Evolutionary conservation across 2,888 invertebrate species (phyloP).

Genomic region (Scaptomyza flava): DNA sequence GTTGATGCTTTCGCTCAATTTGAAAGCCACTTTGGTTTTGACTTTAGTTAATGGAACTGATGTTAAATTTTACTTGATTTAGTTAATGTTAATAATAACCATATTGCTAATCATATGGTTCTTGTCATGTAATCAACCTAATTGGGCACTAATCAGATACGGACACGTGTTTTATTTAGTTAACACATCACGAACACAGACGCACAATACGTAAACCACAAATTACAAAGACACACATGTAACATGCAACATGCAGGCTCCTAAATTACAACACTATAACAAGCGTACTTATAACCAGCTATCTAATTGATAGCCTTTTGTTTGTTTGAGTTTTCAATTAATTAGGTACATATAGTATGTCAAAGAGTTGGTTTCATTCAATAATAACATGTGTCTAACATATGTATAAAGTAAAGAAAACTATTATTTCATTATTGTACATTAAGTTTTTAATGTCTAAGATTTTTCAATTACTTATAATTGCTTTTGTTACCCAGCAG

Average conservation of each 20-base stretch:
- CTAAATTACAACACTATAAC: background rate
- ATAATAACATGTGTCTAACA: too few relatives aligned
- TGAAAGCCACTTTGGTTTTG: slow-evolving; percentile 4
- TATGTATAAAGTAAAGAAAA: too few relatives aligned
- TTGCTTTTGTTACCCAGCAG: too few relatives aligned
- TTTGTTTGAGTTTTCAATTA: background rate
- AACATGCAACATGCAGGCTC: background rate
- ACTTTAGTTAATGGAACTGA: background rate
- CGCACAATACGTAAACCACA: background rate
- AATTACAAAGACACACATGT: background rate
- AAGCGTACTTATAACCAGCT: background rate
- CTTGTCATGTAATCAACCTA: background rate
- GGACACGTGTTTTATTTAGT: background rate
- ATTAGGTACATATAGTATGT: background rate
- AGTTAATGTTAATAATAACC: background rate
- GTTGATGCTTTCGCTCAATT: slow-evolving; percentile 13
- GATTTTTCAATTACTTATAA: too few relatives aligned
- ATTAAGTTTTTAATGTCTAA: too few relatives aligned
- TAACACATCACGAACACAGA: background rate
- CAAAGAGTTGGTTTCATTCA: too few relatives aligned
- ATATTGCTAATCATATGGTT: background rate
- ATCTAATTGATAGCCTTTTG: background rate
- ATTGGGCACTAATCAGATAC: background rate
- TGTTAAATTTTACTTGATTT: background rate
- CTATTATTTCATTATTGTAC: too few relatives aligned